Conservation (phyloP, 1,140 invertebrate genomes). For the Orussus abietinus region DNA sequence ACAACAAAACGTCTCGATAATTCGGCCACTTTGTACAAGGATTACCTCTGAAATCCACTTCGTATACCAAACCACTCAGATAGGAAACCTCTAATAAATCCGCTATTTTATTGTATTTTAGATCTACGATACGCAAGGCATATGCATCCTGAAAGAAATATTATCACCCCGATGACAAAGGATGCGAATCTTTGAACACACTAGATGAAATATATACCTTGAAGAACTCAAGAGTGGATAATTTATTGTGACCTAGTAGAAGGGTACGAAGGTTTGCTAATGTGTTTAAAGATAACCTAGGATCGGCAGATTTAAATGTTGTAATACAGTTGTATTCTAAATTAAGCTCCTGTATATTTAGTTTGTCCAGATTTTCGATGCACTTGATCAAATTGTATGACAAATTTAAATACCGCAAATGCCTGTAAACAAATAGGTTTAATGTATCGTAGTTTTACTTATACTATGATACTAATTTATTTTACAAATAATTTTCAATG, state of each 20-base stretch:
- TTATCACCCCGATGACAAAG: too few relatives aligned
- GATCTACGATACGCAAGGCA: slow-evolving; percentile 28
- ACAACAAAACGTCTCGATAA: slow-evolving; percentile 33
- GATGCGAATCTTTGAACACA: too few relatives aligned
- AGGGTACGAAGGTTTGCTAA: slow-evolving; percentile 24
- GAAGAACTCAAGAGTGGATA: slow-evolving; percentile 30
- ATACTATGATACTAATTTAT: too few relatives aligned
- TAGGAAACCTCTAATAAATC: slow-evolving; percentile 33
- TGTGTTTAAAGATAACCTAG: slow-evolving; percentile 14
- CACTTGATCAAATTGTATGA: slow-evolving; percentile 33
- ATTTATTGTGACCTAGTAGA: slow-evolving; percentile 26
- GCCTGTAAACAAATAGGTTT: slow-evolving; percentile 18
- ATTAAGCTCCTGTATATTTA: slow-evolving; percentile 34
- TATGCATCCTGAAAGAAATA: slow-evolving; percentile 27
- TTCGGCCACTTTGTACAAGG: slow-evolving; percentile 38
- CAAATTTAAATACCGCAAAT: slow-evolving; percentile 32
- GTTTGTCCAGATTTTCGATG: slow-evolving; percentile 30
- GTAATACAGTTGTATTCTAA: slow-evolving; percentile 35
- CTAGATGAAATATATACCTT: slow-evolving; percentile 17
- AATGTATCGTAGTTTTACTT: too few relatives aligned
- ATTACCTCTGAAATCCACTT: slow-evolving; percentile 35
- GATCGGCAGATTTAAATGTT: slow-evolving; percentile 20
- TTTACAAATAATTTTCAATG: too few relatives aligned
- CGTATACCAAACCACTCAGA: slow-evolving; percentile 24
- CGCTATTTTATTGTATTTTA: slow-evolving; percentile 34